A percentile compares a stretch with the other conserved stretches of the same genome.
Conservation (phyloP, 1,140 invertebrate species). For the Drosophila fuyamai region DNA sequence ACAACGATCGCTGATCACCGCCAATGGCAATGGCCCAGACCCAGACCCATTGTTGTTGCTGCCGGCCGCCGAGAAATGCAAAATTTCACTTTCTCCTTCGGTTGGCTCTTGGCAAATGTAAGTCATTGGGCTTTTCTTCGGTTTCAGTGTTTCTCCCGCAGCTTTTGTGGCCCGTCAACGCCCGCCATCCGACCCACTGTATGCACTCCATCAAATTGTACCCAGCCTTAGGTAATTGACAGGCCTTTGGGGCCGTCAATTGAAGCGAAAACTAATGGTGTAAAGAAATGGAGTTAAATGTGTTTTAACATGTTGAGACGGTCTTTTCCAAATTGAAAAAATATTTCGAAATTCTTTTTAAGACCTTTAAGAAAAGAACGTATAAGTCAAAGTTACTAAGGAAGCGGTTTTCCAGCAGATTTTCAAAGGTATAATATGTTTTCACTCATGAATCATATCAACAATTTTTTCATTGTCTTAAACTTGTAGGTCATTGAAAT, state of each 20-base stretch:
- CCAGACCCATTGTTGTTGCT: constrained; percentile 22
- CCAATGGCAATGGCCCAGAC: constrained; percentile 46
- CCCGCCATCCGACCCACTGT: constrained; percentile 21
- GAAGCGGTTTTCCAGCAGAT: too few species aligned
- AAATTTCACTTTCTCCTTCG: constrained; percentile 83
- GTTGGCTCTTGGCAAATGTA: constrained; percentile 68
- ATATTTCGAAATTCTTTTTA: background rate
- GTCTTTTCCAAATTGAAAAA: too few species aligned
- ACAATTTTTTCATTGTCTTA: too few species aligned
- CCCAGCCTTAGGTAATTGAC: constrained; percentile 36
- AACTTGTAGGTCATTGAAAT: too few species aligned
- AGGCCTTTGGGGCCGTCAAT: background rate
- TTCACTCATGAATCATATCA: too few species aligned
- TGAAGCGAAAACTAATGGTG: constrained; percentile 16
- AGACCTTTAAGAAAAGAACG: too few species aligned
- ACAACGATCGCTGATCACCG: constrained; percentile 28
- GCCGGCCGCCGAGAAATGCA: constrained; percentile 66
- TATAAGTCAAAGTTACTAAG: background rate
- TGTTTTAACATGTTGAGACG: background rate
- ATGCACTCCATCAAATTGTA: constrained; percentile 35
- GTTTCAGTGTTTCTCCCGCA: constrained; percentile 16
- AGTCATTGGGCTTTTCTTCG: constrained; percentile 73
- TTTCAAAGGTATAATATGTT: too few species aligned
- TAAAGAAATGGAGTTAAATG: constrained; percentile 1
- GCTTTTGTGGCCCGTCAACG: constrained; percentile 48